Conservation (phyloP, 2,113 vertebrate genomes). For the Apteryx owenii region DNA sequence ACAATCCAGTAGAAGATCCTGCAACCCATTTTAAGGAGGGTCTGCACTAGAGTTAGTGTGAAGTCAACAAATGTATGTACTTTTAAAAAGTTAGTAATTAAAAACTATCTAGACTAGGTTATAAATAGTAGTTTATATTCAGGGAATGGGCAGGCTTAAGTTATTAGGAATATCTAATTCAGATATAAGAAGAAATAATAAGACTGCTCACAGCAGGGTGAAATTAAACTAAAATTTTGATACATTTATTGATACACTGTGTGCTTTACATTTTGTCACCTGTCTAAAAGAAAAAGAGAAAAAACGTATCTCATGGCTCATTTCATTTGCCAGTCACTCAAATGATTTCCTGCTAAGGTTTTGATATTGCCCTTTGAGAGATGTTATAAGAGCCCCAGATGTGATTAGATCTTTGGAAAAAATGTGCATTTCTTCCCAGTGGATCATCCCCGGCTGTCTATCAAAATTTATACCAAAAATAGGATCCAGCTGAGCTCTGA, state of each 20-base stretch:
- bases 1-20: not conserved
- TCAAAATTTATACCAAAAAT: constrained; percentile 57
- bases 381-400: constrained; percentile 4
- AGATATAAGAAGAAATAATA: not conserved
- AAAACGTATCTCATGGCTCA: not conserved
- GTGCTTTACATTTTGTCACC: not conserved
- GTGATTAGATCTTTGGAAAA: constrained; percentile 55
- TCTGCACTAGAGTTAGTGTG: not conserved
- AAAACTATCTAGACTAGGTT: not conserved
- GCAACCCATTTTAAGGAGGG: not conserved
- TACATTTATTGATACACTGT: not conserved
- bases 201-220: not conserved
- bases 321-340: constrained; percentile 27
- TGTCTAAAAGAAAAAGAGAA: not conserved
- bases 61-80: not conserved
- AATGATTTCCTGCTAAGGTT: constrained; percentile 31
- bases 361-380: constrained; percentile 32
- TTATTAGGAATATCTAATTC: not conserved
- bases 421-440: constrained; percentile 22
- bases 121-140: not conserved
- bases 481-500: constrained; percentile 65
- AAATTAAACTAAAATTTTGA: not conserved
- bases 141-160: not conserved
- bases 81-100: not conserved
- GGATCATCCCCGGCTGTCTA: constrained; percentile 2